Evolutionary conservation across 2,888 invertebrate species (phyloP).

Genomic region (Dendrolimus houi): DNA sequence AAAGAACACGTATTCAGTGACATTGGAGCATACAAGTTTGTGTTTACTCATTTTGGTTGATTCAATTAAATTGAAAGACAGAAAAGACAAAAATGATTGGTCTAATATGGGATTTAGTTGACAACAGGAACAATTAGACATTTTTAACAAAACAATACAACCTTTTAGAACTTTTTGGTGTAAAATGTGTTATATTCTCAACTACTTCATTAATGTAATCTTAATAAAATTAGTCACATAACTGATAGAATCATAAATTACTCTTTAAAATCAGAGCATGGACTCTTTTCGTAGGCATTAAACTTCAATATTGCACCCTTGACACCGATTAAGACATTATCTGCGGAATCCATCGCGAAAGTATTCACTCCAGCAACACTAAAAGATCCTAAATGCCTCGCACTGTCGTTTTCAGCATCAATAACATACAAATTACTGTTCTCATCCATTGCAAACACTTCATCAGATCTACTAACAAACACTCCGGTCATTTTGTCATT

Average conservation of each 20-base stretch:
- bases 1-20: no score
- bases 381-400: slow-evolving; percentile 45
- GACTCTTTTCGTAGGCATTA: slow-evolving; percentile 42
- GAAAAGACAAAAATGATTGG: no score
- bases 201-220: no score
- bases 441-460: slow-evolving; percentile 62
- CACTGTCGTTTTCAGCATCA: slow-evolving; percentile 45
- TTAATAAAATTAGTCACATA: slow-evolving; percentile 3
- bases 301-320: slow-evolving; percentile 52
- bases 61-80: no score
- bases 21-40: no score
- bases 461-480: slow-evolving; percentile 54
- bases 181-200: no score
- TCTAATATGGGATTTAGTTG: no score
- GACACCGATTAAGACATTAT: slow-evolving; percentile 56
- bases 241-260: slow-evolving; percentile 15
- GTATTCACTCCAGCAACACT: slow-evolving; percentile 51
- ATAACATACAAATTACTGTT: slow-evolving; percentile 49
- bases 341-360: slow-evolving; percentile 57
- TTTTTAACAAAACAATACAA: no score
- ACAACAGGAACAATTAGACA: no score
- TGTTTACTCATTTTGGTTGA: no score
- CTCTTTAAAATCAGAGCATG: slow-evolving; percentile 40
- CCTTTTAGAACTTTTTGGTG: no score
- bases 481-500: slow-evolving; percentile 56